These are phyloP conservation scores for Lamprologus ornatipinnis DNA, from an alignment of 2,113 vertebrate genomes.

Conservation along the genomic window DNA sequence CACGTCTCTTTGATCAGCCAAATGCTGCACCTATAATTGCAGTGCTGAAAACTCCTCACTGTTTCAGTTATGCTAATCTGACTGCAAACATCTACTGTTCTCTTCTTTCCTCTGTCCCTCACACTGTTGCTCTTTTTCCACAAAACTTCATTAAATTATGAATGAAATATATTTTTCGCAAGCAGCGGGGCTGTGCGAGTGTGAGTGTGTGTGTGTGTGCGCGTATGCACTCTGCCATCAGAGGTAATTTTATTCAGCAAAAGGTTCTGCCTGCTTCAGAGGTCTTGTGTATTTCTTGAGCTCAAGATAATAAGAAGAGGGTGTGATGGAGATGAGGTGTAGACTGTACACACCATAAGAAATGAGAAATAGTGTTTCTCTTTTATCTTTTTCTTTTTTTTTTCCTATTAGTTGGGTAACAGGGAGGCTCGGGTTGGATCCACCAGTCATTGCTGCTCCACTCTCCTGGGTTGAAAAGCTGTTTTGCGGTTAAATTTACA, in stretches of 20 bases:
- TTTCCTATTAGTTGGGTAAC: not conserved
- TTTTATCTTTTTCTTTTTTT: not conserved
- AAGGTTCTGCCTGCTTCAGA: not conserved
- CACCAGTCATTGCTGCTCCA: rapidly evolving
- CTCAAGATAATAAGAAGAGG: not conserved
- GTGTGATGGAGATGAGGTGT: not conserved
- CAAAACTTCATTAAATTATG: not conserved
- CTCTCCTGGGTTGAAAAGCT: not conserved
- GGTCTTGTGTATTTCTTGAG: not conserved
- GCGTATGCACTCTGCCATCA: not conserved
- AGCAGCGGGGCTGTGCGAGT: rapidly evolving
- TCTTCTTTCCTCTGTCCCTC: not conserved
- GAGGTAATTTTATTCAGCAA: not conserved
- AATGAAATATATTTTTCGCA: not conserved
- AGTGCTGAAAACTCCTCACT: conserved; percentile 18
- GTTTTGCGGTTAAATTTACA: not conserved
- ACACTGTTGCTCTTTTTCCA: not conserved
- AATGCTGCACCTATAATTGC: conserved; percentile 34
- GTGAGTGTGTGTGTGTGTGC: rapidly evolving
- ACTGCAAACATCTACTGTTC: not conserved
- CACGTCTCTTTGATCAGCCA: conserved; percentile 56
- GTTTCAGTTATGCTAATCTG: conserved; percentile 41
- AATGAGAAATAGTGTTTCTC: not conserved
- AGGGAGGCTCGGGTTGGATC: not conserved
- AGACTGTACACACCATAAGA: not conserved